Evolutionary conservation across 2,113 vertebrate species (phyloP), one percentile per base, ranked within the genome.

Genomic region (Corythaixoides concolor): DNA sequence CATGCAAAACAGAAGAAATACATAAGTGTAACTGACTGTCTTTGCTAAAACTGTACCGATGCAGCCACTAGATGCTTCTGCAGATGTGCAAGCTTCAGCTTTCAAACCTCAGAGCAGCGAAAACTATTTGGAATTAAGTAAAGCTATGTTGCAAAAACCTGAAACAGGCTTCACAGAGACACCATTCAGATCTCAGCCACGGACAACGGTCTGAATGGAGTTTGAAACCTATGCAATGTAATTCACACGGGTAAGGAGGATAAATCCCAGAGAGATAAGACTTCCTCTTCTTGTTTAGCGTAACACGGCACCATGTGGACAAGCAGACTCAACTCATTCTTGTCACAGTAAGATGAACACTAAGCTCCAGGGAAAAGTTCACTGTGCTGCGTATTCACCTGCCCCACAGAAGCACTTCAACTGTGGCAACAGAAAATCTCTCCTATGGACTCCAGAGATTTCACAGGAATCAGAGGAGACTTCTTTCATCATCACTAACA

Each of bases 401-500:
- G 5, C 21, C 15, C 6, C 26, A 32, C 52, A 50, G 41, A 35
- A 58, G 67, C 3, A 7, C 45, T 53, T 16, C 12, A 24, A 7
- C 3, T 53, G 28, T 8, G 7, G 19, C 2, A 2, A 24, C 6
- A 45, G 7, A 33, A 26, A 53, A 39, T n/a, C 1, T 0, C 21
- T 66, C 43, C 59, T 43, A 27, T 7, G 27, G 33, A 49, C 20
- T 49, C n/a, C 30, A 76, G 39, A 69, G 30, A 15, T 3, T 21
- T 33, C 23, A 9, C 12, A 33, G 22, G 27, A 58, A 33, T 39
- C 16, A 6, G 50, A 58, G 52, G 43, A 37, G 27, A 30, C 33
- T 18, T 39, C 59, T 30, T 58, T 37, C 15, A 23, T 15, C 30
- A 37, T 4, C 32, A 24, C 21, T 30, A 78, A 27, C 37, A 43